Base-by-base conservation (phyloP, 2,797 vertebrate species). In the Lacerta bilineata region DNA sequence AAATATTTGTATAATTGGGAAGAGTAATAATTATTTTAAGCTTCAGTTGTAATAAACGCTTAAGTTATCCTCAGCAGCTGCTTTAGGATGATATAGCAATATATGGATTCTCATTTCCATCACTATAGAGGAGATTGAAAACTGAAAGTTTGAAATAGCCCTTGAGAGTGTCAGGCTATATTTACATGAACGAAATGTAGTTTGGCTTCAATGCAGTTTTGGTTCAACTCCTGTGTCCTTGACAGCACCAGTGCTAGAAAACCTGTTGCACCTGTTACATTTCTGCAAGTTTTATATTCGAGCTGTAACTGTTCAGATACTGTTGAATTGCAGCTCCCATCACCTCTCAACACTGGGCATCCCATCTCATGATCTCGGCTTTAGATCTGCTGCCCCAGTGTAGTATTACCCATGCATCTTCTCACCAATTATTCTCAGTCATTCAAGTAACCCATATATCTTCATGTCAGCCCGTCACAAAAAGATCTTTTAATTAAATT, bases 1-100 rank as follows among this genome's bases (percentile, higher is more conserved):
- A 8, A 29, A 69, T 89, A 41, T 69, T 88, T 87, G 36, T 0
- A 0, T 71, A 66, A 87, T 88, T 88, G 80, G 20, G 33, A 90
- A 87, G n/a, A 9, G 10, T 3, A 11, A 3, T 0, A 13, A 33
- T 90, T 89, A 55, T 66, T 90, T 86, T 83, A 36, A 72, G 74
- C 72, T 90, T 46, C 59, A 79, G 59, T 3, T 27, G 33, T 25
- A n/a, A 76, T 25, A 39, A 78, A 25, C 5, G 0, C 50, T 59
- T 11, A 59, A 36, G 5, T n/a, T 46, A 25, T 75, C n/a, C 27
- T 41, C 55, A 3, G 8, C 18, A 74, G 7, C 2, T 59, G 55
- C 7, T 61, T 87, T 81, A 55, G 36, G 15, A 5, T 80, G 17
- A 50, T 17, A 43, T 75, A 75, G 23, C 71, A 87, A 66, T 33